Percentiles rank a stretch among this genome's conserved stretches.
These are phyloP conservation scores for Lanius ludovicianus DNA, from an alignment of 2,113 vertebrate species.

Conservation along the genomic window DNA sequence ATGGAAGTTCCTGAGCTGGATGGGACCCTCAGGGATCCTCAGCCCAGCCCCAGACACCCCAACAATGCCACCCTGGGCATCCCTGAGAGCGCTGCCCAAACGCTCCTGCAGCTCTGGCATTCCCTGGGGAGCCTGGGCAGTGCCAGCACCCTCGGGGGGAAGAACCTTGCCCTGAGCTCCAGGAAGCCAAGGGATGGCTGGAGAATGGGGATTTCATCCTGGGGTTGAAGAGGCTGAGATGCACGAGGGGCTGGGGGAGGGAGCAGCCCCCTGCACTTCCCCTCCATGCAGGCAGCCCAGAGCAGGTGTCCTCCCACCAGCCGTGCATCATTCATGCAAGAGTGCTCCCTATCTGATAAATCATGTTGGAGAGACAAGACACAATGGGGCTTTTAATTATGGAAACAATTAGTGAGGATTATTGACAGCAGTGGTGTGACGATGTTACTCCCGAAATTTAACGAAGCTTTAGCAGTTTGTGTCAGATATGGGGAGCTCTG, in stretches of 20 bases:
- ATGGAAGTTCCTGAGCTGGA: not conserved
- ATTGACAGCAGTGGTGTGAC: not conserved
- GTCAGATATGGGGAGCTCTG: not conserved
- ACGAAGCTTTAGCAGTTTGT: not conserved
- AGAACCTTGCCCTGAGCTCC: not conserved
- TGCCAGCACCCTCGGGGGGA: not conserved
- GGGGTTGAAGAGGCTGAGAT: not conserved
- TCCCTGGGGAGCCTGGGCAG: not conserved
- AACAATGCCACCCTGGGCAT: not conserved
- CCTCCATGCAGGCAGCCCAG: not conserved
- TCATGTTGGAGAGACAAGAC: constrained; percentile 26
- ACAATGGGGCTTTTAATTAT: constrained; percentile 64
- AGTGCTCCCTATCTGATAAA: constrained; percentile 10
- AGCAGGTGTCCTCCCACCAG: constrained; percentile 4
- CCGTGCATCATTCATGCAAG: not conserved
- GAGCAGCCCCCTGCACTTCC: not conserved
- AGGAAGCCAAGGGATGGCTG: not conserved
- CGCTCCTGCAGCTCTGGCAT: not conserved
- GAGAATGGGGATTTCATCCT: accelerated
- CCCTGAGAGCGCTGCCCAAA: not conserved
- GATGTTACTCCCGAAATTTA: not conserved
- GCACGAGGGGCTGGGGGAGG: accelerated
- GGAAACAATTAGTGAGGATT: constrained; percentile 49
- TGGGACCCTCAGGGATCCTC: accelerated
- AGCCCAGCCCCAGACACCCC: not conserved